Percentiles rank a stretch among this genome's conserved stretches.
phyloP scores from a whole-genome alignment of 2,797 vertebrate genomes.

The Adrianichthys oophorus region DNA sequence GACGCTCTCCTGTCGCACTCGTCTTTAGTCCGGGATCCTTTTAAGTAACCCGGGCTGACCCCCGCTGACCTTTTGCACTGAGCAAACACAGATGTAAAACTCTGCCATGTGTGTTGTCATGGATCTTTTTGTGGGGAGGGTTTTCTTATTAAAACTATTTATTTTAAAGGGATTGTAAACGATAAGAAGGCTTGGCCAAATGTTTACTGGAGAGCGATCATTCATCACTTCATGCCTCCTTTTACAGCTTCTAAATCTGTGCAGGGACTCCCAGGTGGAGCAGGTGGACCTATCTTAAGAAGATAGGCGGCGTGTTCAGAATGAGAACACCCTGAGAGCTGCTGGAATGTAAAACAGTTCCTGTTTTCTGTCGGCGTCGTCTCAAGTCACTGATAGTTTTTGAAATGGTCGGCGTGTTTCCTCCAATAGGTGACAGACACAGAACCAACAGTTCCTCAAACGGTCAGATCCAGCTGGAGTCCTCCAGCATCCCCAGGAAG shows the following conservation, averaged over 20 bases:
- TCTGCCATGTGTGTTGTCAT: constrained; percentile 22
- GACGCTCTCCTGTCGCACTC: constrained; percentile 34
- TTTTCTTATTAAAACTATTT: constrained; percentile 50
- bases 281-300: no score
- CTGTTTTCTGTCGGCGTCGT: constrained; percentile 54
- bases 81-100: constrained; percentile 23
- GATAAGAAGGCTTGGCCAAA: constrained; percentile 24
- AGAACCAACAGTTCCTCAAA: constrained; percentile 42
- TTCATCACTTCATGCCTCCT: constrained; percentile 41
- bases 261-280: constrained; percentile 13
- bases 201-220: constrained; percentile 42
- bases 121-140: constrained; percentile 7
- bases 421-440: constrained; percentile 18
- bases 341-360: constrained; percentile 72
- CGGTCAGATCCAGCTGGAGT: constrained; percentile 31
- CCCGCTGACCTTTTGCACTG: constrained; percentile 49
- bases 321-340: constrained; percentile 52
- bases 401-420: no score
- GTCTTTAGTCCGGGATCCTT: constrained; percentile 26
- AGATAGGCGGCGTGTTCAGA: constrained; percentile 1
- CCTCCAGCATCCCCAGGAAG: constrained; percentile 36
- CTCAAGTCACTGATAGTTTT: constrained; percentile 53
- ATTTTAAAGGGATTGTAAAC: constrained; percentile 36
- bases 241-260: constrained; percentile 28
- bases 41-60: constrained; percentile 34